Percentiles rank a stretch among this genome's conserved stretches.
Evolutionary conservation across 2,888 invertebrate genomes (phyloP).

Genomic region (Pherbina coryleti): DNA sequence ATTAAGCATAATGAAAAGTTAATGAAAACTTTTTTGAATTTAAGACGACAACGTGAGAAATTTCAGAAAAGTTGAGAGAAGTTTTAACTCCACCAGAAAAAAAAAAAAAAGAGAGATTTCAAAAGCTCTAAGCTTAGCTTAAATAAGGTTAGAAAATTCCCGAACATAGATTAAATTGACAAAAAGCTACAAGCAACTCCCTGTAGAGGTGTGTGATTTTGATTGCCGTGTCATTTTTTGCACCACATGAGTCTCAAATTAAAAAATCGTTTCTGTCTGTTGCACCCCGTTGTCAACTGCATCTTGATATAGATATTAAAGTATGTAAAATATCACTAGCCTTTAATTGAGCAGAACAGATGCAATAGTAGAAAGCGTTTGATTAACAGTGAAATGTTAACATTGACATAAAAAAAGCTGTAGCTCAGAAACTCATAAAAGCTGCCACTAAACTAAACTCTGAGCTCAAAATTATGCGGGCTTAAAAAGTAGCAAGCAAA

Average conservation of each 20-base stretch:
- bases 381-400: neutral
- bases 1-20: neutral
- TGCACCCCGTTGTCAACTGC: neutral
- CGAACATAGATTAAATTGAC: neutral
- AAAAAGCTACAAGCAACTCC: neutral
- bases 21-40: neutral
- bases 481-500: neutral
- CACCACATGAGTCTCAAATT: too few relatives aligned
- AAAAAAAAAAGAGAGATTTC: too few relatives aligned
- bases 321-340: too few relatives aligned
- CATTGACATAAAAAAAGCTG: neutral
- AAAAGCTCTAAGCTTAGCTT: neutral
- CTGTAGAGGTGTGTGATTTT: neutral
- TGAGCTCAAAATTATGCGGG: neutral
- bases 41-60: conserved; percentile 31
- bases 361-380: neutral
- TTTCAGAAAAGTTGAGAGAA: neutral
- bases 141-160: neutral
- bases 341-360: neutral
- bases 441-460: neutral
- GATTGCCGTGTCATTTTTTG: neutral
- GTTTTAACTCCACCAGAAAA: neutral
- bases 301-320: neutral
- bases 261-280: neutral
- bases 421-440: neutral